Evolutionary conservation across 2,113 vertebrate species (phyloP), one percentile per base, ranked within the genome.

Genomic region (Rhadina sibilatrix): DNA sequence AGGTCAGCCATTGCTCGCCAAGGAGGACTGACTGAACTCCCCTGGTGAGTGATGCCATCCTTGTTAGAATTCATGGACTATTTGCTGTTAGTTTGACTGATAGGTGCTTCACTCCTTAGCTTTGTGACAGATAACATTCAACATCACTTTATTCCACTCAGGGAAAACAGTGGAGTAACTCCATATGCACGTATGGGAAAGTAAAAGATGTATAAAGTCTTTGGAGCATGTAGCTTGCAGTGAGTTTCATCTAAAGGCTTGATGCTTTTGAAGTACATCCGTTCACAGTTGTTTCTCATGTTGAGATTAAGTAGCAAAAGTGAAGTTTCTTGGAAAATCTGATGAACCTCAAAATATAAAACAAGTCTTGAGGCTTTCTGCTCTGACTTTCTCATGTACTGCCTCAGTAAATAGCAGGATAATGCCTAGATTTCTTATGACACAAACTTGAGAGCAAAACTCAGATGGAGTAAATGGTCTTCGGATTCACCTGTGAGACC

Each of bases 21-120:
- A 97, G 99, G 99, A 95, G 99, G 99, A 52, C 94, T 99, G 82
- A 98, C 99, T 35, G 99, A 99, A 90, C 97, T 99, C 72, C 97
- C 98, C 10, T 99, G 99, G 99, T 99, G 97, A 98, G 98, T 97
- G 65, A 35, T 64, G 38, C 15, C 5, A 20, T 69, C 22, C 10
- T 50, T 31, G 22, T 61, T 69, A 47, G 52, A 46, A 54, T 85
- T 54, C 14, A 5, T 23, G 30, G 30, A 22, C 35, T 74, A 0
- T 44, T 42, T 78, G 27, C 30, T 40, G 7, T 54, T 68, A 46
- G 37, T 50, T 89, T 64, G 49, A 50, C 15, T 74, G 50, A 78
- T n/a, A 42, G 12, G 14, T 60, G 17, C 44, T 76, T 79, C 52
- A 11, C 35, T 37, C 16, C 35, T 52, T 68, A 60, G 25, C 33